Conservation (phyloP, 1,140 invertebrate species). For the Mycetomoellerius zeteki region DNA sequence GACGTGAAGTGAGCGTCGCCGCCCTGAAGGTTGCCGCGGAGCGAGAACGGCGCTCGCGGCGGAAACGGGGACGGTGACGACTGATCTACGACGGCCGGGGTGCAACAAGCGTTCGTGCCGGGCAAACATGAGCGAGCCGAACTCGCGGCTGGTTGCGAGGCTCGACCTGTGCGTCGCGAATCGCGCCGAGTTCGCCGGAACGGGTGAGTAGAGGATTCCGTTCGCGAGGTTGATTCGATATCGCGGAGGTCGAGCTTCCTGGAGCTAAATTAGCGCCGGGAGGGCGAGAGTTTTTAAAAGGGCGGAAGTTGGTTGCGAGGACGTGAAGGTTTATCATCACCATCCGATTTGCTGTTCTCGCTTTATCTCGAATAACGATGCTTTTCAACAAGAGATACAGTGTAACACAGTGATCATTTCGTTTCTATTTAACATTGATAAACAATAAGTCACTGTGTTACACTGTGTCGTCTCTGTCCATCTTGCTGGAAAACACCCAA, state of each 20-base stretch:
- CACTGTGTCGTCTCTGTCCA: no score
- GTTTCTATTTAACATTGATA: no score
- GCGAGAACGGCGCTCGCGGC: neutral
- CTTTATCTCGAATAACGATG: neutral
- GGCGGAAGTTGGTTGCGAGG: neutral
- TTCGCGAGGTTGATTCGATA: neutral
- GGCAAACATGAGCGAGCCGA: slow-evolving; percentile 69
- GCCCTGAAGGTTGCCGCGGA: neutral
- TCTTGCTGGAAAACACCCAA: neutral
- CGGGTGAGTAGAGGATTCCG: slow-evolving; percentile 58
- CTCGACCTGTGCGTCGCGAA: slow-evolving; percentile 46
- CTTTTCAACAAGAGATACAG: no score
- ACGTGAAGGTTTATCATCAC: neutral
- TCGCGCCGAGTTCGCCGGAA: slow-evolving; percentile 52
- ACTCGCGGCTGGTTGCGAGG: neutral
- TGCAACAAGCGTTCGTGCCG: slow-evolving; percentile 74
- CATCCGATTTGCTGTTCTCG: neutral
- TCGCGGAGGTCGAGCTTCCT: neutral
- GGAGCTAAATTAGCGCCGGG: neutral
- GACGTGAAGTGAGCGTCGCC: neutral
- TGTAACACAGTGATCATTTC: no score
- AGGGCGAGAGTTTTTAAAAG: neutral
- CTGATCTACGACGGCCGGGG: neutral
- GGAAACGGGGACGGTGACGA: neutral
- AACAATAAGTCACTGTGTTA: no score